Evolutionary conservation across 2,797 vertebrate genomes (phyloP), one percentile per base, ranked within the genome.

Genomic region (Sebastes jordani): DNA sequence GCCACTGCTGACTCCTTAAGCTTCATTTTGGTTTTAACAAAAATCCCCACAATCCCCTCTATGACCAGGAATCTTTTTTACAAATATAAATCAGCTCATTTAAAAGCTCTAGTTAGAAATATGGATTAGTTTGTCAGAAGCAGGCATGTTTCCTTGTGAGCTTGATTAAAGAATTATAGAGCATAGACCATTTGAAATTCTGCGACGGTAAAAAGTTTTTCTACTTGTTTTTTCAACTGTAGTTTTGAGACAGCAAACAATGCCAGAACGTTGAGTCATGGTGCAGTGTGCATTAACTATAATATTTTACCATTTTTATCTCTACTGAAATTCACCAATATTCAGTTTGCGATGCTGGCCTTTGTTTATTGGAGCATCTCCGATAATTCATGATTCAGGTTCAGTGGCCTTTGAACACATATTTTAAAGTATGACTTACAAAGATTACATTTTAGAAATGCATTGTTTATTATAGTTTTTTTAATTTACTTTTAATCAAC

Each of bases 11-110:
- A 68, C 38, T 76, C 34, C 27, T 34, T 29, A 7, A 86, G 54
- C 78, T 75, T 49, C 25, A 20, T 32, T 69, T 63, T 71, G 34
- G 55, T 58, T 23, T 49, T 16, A 76, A 60, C 22, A 69, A 49
- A 66, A 80, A 75, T 59, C n/a, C 42, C n/a, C 54, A 62, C 56
- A 83, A 59, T 84, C 58, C 68, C 32, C 36, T 72, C n/a, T 46
- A 71, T 70, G 59, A 75, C 72, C 73, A 66, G 6, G 34, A 82
- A 56, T 75, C 30, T 49, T 18, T 46, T 46, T 46, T 46, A 18
- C 58, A 56, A n/a, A 74, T 76, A 65, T 64, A 52, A 84, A 84
- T 65, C 36, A 54, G 36, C 54, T 74, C 2, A 71, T 86, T 82
- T 61, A 71, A 49, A 70, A 80, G 13, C 32, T 42, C 8, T 23